Evolutionary conservation across 2,888 invertebrate genomes (phyloP).

Genomic region (Sisyra nigra): DNA sequence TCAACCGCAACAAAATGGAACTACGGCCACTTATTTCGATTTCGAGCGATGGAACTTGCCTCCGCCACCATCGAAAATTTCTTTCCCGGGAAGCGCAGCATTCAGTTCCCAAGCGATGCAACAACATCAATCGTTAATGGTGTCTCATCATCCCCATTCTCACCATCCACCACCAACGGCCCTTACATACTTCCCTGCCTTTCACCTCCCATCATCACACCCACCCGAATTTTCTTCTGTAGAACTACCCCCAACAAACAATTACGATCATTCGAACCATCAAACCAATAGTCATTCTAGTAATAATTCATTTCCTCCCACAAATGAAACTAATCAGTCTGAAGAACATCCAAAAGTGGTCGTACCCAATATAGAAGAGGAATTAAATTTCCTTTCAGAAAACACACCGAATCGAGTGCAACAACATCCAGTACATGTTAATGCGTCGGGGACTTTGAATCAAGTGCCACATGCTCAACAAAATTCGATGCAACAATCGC

Average conservation of each 20-base stretch:
- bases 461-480: conserved; percentile 19
- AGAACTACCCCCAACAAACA: conserved; percentile 44
- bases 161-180: conserved; percentile 39
- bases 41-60: conserved; percentile 69
- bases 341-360: conserved; percentile 69
- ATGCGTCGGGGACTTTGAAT: conserved; percentile 11
- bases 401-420: conserved; percentile 14
- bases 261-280: conserved; percentile 38
- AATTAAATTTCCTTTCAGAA: conserved; percentile 63
- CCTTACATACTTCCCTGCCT: conserved; percentile 60
- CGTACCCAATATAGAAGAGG: conserved; percentile 79
- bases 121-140: conserved; percentile 48
- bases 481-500: conserved; percentile 34
- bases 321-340: conserved; percentile 22
- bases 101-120: conserved; percentile 33
- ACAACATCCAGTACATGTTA: conserved; percentile 10
- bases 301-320: conserved; percentile 13
- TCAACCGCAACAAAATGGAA: conserved; percentile 40
- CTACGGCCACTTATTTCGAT: conserved; percentile 43
- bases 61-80: conserved; percentile 47
- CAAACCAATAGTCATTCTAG: conserved; percentile 18
- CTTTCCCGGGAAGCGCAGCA: conserved; percentile 32
- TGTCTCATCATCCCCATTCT: conserved; percentile 39
- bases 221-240: conserved; percentile 46
- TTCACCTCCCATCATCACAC: conserved; percentile 50